Evolutionary conservation across 1,140 invertebrate species (phyloP), one percentile per base, ranked within the genome.

Genomic region (Drosophila albomicans): DNA sequence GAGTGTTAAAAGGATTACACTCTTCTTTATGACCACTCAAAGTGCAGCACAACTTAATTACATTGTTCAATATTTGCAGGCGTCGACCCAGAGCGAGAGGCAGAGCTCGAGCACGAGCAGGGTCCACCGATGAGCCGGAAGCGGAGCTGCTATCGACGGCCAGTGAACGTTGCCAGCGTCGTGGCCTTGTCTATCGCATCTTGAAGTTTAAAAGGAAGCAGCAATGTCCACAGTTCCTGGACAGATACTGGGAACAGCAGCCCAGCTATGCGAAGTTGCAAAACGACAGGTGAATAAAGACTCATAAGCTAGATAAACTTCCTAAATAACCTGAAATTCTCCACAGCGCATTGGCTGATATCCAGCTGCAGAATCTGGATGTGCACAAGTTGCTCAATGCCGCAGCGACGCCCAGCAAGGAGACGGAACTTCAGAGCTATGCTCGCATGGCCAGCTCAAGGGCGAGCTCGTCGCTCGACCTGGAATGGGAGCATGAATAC

Each of bases 401-500:
- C 20, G 56, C 72, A 16, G 10, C 71, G 16, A 73, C 77, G 15
- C 35, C 81, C 56, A 82, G 46, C 28, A 87, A 86, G 56, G 89
- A 91, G 68, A 90, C 90, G 25, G 82, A 89, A 25, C 46, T 91
- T 32, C 75, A 81, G 13, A 71, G 61, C 13, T 88, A 77, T 25
- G 77, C 67, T 2, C 84, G 75, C 8, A 70, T 79, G 46, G 48
- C 75, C 20, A 79, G 54, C 51, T 92, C 91, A 0, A 68, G 84
- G 8, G 85, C 91, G 2, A 92, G 91, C 62, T 92, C 91, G 15
- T 92, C 91, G 5, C 52, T 92, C 15, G 91, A 92, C 28, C 75
- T 92, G 5, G 91, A 92, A 68, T 92, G 91, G 91, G 91, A 92
- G 68, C 91, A 92, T 41, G 91, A 92, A 58, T 92, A 92, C 63